Percentiles rank a stretch among this genome's conserved stretches.
phyloP scores from a whole-genome alignment of 2,797 vertebrate species.

The Paramormyrops hopkinsi region DNA sequence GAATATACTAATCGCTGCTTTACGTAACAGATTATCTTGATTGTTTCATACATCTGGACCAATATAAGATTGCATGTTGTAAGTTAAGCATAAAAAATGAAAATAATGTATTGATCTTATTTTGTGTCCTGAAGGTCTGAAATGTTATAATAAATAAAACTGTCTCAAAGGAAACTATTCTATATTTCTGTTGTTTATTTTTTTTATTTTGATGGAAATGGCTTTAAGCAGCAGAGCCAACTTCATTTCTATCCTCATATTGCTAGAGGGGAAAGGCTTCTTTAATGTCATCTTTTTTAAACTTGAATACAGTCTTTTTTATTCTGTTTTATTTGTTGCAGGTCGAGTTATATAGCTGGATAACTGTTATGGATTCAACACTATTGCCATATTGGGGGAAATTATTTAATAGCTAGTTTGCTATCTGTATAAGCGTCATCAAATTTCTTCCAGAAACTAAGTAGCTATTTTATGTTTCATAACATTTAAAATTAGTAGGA shows the following conservation, averaged over 20 bases:
- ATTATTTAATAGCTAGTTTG: not conserved
- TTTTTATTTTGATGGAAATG: not conserved
- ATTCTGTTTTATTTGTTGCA: not conserved
- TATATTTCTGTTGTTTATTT: not conserved
- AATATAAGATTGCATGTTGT: not conserved
- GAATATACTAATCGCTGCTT: not conserved
- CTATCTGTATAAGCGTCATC: not conserved
- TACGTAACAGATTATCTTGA: not conserved
- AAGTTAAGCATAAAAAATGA: not conserved
- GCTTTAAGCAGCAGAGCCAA: not conserved
- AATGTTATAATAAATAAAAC: conserved; percentile 8
- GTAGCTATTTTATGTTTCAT: not conserved
- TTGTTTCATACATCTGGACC: not conserved
- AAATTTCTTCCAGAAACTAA: not conserved
- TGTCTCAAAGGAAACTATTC: not conserved
- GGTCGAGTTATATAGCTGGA: not conserved
- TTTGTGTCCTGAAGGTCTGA: not conserved
- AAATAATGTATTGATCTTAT: not conserved
- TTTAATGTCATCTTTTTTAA: not conserved
- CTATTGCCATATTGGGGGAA: not conserved
- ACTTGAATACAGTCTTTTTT: not conserved
- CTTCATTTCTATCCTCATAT: not conserved
- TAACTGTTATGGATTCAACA: not conserved
- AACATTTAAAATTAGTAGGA: not conserved
- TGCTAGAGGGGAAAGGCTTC: not conserved